Conservation (phyloP, 2,113 vertebrate genomes). For the Cyanoliseus patagonus region DNA sequence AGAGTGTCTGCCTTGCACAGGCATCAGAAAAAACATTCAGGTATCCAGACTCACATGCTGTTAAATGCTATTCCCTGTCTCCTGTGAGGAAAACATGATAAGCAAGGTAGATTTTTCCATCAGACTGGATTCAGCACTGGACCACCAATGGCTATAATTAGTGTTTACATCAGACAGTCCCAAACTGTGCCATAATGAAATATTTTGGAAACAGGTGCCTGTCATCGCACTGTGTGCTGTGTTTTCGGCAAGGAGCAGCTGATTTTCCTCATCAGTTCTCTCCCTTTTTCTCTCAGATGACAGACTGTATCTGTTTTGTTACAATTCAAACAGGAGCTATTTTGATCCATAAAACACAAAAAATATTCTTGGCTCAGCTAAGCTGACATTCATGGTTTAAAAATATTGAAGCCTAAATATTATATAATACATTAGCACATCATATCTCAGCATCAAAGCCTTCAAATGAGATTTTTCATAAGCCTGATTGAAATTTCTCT, state of each 20-base stretch:
- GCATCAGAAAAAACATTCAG: not conserved
- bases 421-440: fast-evolving
- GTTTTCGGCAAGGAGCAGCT: not conserved
- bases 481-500: not conserved
- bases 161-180: not conserved
- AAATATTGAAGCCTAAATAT: not conserved
- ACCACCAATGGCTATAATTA: not conserved
- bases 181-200: not conserved
- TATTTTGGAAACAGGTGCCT: not conserved
- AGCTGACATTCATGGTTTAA: not conserved
- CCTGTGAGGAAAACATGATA: not conserved
- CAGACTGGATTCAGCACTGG: not conserved
- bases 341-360: not conserved
- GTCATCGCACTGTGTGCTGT: not conserved
- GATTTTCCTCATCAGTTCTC: not conserved
- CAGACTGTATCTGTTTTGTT: not conserved
- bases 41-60: not conserved
- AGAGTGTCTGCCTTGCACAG: not conserved
- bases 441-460: not conserved
- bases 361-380: not conserved
- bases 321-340: not conserved
- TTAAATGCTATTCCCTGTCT: not conserved
- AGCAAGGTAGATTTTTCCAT: not conserved
- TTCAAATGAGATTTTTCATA: not conserved
- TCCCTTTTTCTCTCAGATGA: not conserved